phyloP scores from a whole-genome alignment of 2,113 vertebrate species.

The Acrocephalus kingi region DNA sequence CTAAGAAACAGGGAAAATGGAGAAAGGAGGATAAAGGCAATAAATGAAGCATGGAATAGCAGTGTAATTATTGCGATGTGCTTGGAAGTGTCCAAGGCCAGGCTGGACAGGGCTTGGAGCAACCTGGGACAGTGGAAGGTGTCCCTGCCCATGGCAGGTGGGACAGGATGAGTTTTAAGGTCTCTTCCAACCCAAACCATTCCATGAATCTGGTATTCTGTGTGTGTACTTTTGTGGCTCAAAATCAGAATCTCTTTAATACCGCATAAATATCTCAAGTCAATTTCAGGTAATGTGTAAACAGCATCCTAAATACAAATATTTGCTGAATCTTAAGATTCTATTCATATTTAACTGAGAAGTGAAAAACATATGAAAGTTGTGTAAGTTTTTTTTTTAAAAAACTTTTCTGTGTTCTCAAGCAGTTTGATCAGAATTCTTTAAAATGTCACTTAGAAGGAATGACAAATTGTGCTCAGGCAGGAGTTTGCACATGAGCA shows the following conservation, averaged over 20 bases:
- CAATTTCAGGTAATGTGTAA: background rate
- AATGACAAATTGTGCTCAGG: background rate
- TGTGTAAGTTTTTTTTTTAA: background rate
- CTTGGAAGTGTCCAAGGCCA: background rate
- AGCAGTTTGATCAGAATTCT: background rate
- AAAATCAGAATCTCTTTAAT: background rate
- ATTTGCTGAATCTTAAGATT: background rate
- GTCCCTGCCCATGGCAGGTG: background rate
- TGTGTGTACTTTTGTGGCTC: background rate
- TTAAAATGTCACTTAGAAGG: background rate
- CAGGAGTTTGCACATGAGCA: background rate
- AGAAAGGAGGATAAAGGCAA: background rate
- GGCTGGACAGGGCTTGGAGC: background rate
- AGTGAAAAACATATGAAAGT: background rate
- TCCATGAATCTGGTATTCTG: background rate
- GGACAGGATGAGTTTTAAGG: background rate
- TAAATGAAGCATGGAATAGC: background rate
- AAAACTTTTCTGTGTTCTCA: background rate
- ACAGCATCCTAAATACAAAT: slow-evolving; percentile 1
- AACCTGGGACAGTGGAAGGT: rapidly evolving
- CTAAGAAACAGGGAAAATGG: background rate
- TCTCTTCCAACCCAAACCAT: background rate
- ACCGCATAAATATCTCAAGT: background rate
- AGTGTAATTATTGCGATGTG: background rate
- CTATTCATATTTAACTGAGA: background rate